Evolutionary conservation across 1,140 invertebrate genomes (phyloP), one percentile per base, ranked within the genome.

Genomic region (Spodoptera frugiperda): DNA sequence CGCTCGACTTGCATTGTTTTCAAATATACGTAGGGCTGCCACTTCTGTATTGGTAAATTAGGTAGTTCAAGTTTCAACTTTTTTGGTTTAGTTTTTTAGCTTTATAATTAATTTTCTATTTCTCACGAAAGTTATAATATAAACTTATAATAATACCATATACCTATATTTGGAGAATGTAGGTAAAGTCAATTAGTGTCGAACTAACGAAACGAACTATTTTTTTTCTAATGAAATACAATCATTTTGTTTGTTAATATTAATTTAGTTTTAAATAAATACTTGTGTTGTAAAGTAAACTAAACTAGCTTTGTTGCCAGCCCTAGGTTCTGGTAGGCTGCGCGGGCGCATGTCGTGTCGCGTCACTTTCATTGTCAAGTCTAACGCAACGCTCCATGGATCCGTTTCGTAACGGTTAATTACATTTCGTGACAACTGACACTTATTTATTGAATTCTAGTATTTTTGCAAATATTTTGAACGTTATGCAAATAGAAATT

Each of bases 301-400:
- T 14, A 4, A 0, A 9, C 9, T 39, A 39, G 1, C 33, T 9
- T 39, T n/a, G 4, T 6, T 57, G 54, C 10, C 70, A 72, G 17
- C 70, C 70, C 70, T 72, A 17, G 14, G 53, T 11, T 33, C 51
- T 30, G 51, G 49, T 15, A 72, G 71, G 44, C 70, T 73, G 55
- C 71, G 55, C 71, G n/a, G 33, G 55, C 68, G 76, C 67, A 78
- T 65, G 39, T 63, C 49, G 68, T 73, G 77, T 46, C 33, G 39
- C 65, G n/a, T 57, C 74, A 65, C 25, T 77, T 77, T 77, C 75
- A 80, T 74, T 78, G 77, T 78, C 77, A 78, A 78, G 71, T 74
- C 51, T 78, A 78, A 44, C 77, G 77, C 71, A 78, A 78, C 49
- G 39, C 71, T 44, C 68, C 33, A 33, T 39, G 11, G 17, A 59